Evolutionary conservation across 2,113 vertebrate species (phyloP), one percentile per base, ranked within the genome.

Genomic region (Rutilus rutilus): DNA sequence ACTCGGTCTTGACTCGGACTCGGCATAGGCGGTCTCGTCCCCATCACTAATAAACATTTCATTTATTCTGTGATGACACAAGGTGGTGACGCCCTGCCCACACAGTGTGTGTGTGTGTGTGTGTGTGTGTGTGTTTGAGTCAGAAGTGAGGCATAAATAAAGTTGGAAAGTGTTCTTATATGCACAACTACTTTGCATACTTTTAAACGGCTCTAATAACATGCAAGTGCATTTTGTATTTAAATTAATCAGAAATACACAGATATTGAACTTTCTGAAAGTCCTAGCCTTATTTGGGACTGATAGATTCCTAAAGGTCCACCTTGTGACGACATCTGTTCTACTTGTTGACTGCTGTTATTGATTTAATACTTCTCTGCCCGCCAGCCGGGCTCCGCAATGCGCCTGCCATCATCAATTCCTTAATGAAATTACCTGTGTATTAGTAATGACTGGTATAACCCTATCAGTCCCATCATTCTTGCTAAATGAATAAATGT

Each of bases 351-450:
- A 91, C 90, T 93, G 85, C 78, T 91, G 89, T 92, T 93, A 92
- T 92, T 92, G 92, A 93, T 92, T 88, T 92, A 91, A 94, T 92
- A 89, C 91, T 91, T 92, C 76, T 79, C 82, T 64, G 88, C 81
- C 85, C 71, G 77, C 84, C 84, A 89, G 78, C 78, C 54, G 67
- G 87, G 87, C 90, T 90, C 86, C 83, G 81, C 90, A 91, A 90
- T 85, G 88, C 88, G 85, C 88, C 90, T 89, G 83, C 84, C 91
- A 89, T 86, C 85, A 85, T 75, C 69, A 87, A 74, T 64, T 85
- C 69, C 86, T 87, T 92, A 92, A 93, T 93, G 87, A 93, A 94
- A 93, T 94, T 92, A 91, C 89, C 86, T 17, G 82, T 85, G 86
- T 89, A 89, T 91, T 92, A 92, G 90, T 92, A 93, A 93, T 89